Percentiles rank a stretch among this genome's conserved stretches.
Conservation (phyloP, 1,140 invertebrate genomes). For the Bombus affinis region DNA sequence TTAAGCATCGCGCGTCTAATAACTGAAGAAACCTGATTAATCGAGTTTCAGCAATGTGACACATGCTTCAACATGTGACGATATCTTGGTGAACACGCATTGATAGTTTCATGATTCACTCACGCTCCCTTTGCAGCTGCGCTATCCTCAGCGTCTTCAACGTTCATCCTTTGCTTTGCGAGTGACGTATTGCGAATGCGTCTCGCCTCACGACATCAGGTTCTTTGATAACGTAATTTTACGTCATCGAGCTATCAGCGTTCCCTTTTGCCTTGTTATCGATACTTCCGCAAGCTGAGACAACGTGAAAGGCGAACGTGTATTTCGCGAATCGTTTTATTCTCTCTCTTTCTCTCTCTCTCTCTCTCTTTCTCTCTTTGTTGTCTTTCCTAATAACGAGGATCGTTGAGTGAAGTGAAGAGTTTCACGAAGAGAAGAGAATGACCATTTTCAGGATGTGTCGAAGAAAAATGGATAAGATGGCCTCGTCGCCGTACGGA, state of each 20-base stretch:
- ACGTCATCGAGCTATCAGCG: neutral
- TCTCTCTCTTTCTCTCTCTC: neutral
- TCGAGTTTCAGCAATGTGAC: too few species aligned
- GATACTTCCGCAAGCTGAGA: neutral
- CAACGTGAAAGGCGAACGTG: neutral
- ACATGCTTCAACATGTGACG: neutral
- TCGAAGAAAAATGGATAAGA: neutral
- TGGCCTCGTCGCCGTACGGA: neutral
- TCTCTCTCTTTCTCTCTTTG: too few species aligned
- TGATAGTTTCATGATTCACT: neutral
- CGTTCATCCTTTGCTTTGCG: neutral
- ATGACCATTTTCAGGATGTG: conserved; percentile 24
- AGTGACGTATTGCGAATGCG: neutral
- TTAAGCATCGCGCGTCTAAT: too few species aligned
- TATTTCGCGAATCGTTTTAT: neutral
- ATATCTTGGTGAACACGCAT: neutral
- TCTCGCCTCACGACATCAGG: neutral
- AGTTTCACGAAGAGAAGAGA: neutral
- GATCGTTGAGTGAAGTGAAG: neutral
- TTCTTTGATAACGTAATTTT: conserved; percentile 18
- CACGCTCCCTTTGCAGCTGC: neutral
- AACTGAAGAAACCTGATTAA: too few species aligned
- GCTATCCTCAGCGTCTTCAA: too few species aligned
- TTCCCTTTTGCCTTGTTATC: neutral
- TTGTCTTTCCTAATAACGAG: neutral